Conservation (phyloP, 2,888 invertebrate genomes). For the Lasius fuliginosus region DNA sequence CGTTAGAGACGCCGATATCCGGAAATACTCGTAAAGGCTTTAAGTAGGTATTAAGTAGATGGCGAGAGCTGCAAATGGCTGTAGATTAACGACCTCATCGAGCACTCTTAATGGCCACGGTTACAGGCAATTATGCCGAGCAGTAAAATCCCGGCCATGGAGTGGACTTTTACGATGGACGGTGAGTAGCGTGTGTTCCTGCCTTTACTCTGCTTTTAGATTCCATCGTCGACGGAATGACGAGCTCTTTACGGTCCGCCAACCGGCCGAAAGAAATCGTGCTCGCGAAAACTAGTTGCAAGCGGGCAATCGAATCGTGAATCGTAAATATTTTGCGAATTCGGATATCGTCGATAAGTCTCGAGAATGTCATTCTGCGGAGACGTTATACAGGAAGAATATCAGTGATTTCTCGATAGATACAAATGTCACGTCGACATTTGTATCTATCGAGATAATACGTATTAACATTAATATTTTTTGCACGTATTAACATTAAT, state of each 20-base stretch:
- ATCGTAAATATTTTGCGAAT: constrained; percentile 17
- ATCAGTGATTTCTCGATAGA: neutral
- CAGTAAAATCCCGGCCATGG: constrained; percentile 69
- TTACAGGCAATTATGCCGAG: constrained; percentile 76
- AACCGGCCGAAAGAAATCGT: constrained; percentile 26
- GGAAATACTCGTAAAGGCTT: constrained; percentile 70
- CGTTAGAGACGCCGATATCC: constrained; percentile 60
- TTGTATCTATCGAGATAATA: no score
- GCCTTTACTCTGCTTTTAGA: neutral
- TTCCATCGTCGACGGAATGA: constrained; percentile 17
- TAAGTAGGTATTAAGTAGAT: constrained; percentile 71
- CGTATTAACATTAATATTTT: no score
- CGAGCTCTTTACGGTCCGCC: neutral
- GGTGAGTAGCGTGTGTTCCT: constrained; percentile 5
- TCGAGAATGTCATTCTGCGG: neutral
- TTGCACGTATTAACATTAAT: neutral
- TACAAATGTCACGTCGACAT: neutral
- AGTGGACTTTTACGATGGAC: constrained; percentile 66
- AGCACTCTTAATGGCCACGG: constrained; percentile 63
- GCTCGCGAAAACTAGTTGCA: neutral
- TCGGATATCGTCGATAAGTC: neutral
- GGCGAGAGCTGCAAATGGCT: constrained; percentile 64
- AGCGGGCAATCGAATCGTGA: neutral
- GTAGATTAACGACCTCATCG: constrained; percentile 78
- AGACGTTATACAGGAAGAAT: neutral